Evolutionary conservation across 2,888 invertebrate genomes (phyloP).

Genomic region (Heteropelma amictum): DNA sequence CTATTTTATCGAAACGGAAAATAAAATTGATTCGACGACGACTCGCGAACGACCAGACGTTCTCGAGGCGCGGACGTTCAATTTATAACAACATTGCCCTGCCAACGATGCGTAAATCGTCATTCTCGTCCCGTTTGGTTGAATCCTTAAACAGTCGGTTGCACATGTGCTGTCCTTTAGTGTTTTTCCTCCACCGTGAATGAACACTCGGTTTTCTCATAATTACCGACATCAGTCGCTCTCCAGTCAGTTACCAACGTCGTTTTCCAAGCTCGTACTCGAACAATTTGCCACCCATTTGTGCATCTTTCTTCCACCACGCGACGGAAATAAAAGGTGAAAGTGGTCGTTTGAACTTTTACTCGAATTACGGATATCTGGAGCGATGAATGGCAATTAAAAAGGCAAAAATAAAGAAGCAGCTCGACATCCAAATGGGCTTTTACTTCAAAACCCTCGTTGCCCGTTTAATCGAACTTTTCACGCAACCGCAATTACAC

Average conservation of each 20-base stretch:
- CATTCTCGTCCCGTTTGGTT: slow-evolving; percentile 38
- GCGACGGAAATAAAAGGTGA: slow-evolving; percentile 73
- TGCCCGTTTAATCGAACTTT: neutral
- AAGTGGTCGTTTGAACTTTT: slow-evolving; percentile 60
- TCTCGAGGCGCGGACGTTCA: slow-evolving; percentile 31
- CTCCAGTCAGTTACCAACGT: neutral
- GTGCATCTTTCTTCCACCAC: slow-evolving; percentile 46
- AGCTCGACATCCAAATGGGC: neutral
- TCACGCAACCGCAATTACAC: neutral
- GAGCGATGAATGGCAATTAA: slow-evolving; percentile 40
- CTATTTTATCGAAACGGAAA: neutral
- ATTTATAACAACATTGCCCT: slow-evolving; percentile 49
- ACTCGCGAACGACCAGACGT: slow-evolving; percentile 34
- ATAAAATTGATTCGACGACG: neutral
- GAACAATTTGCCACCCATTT: slow-evolving; percentile 55
- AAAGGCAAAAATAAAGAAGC: slow-evolving; percentile 2
- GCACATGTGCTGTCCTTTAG: slow-evolving; percentile 51
- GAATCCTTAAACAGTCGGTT: slow-evolving; percentile 31
- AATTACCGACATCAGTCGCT: slow-evolving; percentile 63
- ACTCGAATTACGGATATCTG: slow-evolving; percentile 58
- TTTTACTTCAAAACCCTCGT: no score
- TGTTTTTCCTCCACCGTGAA: slow-evolving; percentile 70
- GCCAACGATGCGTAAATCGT: slow-evolving; percentile 41
- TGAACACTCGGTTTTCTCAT: slow-evolving; percentile 19
- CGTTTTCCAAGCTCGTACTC: neutral